A percentile compares a stretch with the other conserved stretches of the same genome.
Evolutionary conservation across 1,140 invertebrate species (phyloP).

Genomic region (Wiebesia pumilae): DNA sequence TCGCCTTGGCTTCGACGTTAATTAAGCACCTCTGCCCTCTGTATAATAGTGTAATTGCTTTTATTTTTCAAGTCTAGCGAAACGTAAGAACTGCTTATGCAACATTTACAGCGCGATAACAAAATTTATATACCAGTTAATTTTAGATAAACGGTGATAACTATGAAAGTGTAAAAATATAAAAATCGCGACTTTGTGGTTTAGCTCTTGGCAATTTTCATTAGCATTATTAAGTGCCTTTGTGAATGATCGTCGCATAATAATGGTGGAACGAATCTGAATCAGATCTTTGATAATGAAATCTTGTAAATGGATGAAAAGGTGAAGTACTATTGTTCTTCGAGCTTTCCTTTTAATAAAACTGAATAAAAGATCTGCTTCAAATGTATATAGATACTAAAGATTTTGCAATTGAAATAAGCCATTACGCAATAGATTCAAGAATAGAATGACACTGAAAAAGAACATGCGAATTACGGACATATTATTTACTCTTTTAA

Average conservation of each 20-base stretch:
- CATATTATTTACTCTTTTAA: conserved; percentile 54
- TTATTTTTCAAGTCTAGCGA: neutral
- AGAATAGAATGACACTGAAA: conserved; percentile 58
- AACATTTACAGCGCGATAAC: neutral
- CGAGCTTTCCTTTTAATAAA: conserved; percentile 11
- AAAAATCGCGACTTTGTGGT: neutral
- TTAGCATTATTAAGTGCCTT: conserved; percentile 44
- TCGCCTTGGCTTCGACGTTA: neutral
- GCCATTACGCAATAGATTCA: conserved; percentile 61
- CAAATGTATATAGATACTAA: conserved; percentile 16
- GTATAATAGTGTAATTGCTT: neutral
- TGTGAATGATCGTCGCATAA: conserved; percentile 48
- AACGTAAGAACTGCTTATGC: neutral
- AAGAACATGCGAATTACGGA: conserved; percentile 73
- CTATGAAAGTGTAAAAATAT: neutral
- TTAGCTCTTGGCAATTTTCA: conserved; percentile 14
- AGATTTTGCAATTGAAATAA: conserved; percentile 56
- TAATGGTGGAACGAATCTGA: conserved; percentile 27
- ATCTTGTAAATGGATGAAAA: neutral
- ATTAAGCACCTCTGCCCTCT: conserved; percentile 1
- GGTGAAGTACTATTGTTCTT: neutral
- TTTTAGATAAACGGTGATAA: neutral
- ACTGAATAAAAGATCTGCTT: conserved; percentile 29
- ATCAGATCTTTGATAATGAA: conserved; percentile 32
- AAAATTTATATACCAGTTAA: neutral